A percentile compares a stretch with the other conserved stretches of the same genome.
These are phyloP conservation scores for Chionodraco myersi DNA, from an alignment of 2,113 vertebrate species.

Conservation along the genomic window DNA sequence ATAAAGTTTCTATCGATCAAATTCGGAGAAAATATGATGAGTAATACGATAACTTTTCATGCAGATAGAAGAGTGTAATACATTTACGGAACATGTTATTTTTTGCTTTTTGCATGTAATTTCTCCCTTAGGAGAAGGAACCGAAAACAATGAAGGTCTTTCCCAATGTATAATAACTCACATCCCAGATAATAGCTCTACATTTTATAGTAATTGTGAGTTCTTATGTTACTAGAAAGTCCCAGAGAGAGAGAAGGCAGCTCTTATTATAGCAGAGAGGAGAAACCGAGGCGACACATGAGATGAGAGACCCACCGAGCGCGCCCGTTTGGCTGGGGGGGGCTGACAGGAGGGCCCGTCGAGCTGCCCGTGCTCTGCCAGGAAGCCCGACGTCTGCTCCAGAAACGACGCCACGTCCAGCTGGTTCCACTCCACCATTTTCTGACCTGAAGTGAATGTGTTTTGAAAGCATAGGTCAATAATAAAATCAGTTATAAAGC, in stretches of 20 bases:
- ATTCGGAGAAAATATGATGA: background rate
- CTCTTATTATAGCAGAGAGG: slow-evolving; percentile 6
- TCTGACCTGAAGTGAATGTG: slow-evolving; percentile 87
- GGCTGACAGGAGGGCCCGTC: slow-evolving; percentile 94
- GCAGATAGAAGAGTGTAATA: background rate
- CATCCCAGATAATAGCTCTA: background rate
- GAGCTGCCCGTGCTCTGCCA: slow-evolving; percentile 95
- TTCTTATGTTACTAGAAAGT: slow-evolving; percentile 23
- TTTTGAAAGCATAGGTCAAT: background rate
- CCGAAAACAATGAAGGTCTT: background rate
- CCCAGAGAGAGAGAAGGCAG: background rate
- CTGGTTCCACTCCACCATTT: slow-evolving; percentile 98
- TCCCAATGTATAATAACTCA: background rate
- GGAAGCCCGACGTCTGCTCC: slow-evolving; percentile 96
- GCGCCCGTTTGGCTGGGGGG: slow-evolving; percentile 92
- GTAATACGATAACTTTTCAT: background rate
- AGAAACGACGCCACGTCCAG: slow-evolving; percentile 96
- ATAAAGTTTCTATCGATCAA: background rate
- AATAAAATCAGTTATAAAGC: background rate
- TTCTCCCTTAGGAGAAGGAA: background rate
- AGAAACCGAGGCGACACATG: slow-evolving; percentile 5
- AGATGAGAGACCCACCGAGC: slow-evolving; percentile 89
- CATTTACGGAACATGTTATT: background rate
- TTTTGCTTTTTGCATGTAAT: slow-evolving; percentile 12
- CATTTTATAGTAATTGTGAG: slow-evolving; percentile 1